These are phyloP conservation scores for Heliothis subflexa DNA, from an alignment of 1,140 invertebrate genomes.

Conservation along the genomic window DNA sequence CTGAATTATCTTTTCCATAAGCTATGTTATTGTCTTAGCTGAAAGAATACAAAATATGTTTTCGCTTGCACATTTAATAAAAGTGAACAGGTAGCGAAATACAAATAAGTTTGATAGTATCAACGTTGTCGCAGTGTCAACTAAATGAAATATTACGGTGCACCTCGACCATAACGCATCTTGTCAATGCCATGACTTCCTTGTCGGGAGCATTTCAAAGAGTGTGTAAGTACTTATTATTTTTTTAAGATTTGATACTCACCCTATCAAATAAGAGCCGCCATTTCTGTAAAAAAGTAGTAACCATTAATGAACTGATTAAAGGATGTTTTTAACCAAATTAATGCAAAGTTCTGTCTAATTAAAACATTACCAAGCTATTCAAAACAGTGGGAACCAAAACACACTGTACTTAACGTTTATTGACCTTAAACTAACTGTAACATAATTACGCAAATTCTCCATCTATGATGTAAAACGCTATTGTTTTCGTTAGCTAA, in stretches of 20 bases:
- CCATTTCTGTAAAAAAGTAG: slow-evolving; percentile 91
- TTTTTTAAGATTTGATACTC: too few relatives aligned
- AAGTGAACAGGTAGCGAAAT: slow-evolving; percentile 35
- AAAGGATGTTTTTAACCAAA: slow-evolving; percentile 3
- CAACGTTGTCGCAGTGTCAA: slow-evolving; percentile 8
- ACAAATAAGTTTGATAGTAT: slow-evolving; percentile 21
- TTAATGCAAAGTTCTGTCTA: slow-evolving; percentile 1
- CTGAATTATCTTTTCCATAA: too few relatives aligned
- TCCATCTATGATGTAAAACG: background rate
- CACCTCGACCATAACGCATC: background rate
- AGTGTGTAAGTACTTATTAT: too few relatives aligned
- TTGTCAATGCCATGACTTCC: background rate
- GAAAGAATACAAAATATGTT: background rate
- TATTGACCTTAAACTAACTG: slow-evolving; percentile 43
- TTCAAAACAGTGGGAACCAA: slow-evolving; percentile 35
- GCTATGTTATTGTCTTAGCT: background rate
- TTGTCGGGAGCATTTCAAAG: background rate
- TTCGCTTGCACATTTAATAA: slow-evolving; percentile 8
- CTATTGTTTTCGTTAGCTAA: background rate
- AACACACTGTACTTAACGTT: background rate
- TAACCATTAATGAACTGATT: slow-evolving; percentile 8
- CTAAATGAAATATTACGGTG: background rate
- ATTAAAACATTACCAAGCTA: slow-evolving; percentile 7
- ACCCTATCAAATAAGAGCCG: slow-evolving; percentile 94
- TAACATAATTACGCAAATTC: slow-evolving; percentile 21